Evolutionary conservation across 2,888 invertebrate species (phyloP).

Genomic region (Eilema sororculum): DNA sequence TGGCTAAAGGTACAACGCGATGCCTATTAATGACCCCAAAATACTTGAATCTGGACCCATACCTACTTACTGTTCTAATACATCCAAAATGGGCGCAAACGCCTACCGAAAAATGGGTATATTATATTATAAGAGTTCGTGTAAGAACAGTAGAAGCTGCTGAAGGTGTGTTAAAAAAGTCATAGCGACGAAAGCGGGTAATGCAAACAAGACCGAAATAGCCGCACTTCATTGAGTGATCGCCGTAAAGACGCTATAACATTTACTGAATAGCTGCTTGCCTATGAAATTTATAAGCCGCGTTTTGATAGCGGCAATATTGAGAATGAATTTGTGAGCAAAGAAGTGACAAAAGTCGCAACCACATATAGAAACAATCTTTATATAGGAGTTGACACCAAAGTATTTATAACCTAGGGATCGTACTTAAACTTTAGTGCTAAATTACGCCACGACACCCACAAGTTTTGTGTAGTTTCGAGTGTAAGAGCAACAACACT

Average conservation of each 20-base stretch:
- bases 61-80: too few species aligned
- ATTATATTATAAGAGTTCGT: background rate
- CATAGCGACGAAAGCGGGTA: conserved; percentile 23
- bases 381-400: too few species aligned
- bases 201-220: conserved; percentile 38
- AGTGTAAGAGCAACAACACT: too few species aligned
- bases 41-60: too few species aligned
- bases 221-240: conserved; percentile 31
- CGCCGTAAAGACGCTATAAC: conserved; percentile 16
- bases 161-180: background rate
- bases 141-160: background rate
- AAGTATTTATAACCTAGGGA: too few species aligned
- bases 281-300: background rate
- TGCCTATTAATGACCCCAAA: too few species aligned
- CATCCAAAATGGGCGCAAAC: too few species aligned
- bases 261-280: conserved; percentile 1
- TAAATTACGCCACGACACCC: too few species aligned
- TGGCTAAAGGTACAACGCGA: too few species aligned
- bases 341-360: too few species aligned
- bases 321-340: background rate
- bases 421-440: too few species aligned
- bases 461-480: too few species aligned
- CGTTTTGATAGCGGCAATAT: background rate
- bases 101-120: background rate
- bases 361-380: background rate